These are phyloP conservation scores for Molossus molossus DNA, from an alignment of 2,797 vertebrate species.

Conservation along the genomic window DNA sequence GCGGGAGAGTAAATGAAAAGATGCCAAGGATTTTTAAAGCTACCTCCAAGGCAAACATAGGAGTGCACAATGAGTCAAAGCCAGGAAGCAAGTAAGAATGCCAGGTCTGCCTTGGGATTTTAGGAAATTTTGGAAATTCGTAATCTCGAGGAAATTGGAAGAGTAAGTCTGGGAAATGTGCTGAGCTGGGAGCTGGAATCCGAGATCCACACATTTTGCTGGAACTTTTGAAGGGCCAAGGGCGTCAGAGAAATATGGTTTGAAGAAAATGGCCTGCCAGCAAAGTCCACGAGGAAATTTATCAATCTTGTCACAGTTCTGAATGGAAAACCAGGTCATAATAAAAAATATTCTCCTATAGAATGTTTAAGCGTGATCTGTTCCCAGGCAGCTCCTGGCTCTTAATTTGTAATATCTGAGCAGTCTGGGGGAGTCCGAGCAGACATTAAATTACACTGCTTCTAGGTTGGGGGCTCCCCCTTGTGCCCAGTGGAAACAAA, in stretches of 20 bases:
- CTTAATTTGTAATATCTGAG: not conserved
- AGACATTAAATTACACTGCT: not conserved
- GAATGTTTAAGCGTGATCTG: not conserved
- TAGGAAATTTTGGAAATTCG: not conserved
- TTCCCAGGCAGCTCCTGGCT: not conserved
- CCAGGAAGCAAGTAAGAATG: not conserved
- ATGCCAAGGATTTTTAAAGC: not conserved
- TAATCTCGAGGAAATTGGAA: not conserved
- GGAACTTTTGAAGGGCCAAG: not conserved
- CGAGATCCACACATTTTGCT: not conserved
- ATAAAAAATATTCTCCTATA: conserved; percentile 2
- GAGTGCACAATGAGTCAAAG: not conserved
- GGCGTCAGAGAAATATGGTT: not conserved
- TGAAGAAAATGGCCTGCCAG: not conserved
- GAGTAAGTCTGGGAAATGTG: not conserved
- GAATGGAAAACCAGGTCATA: conserved; percentile 13
- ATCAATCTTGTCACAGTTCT: not conserved
- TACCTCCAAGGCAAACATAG: not conserved
- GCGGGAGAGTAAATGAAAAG: not conserved
- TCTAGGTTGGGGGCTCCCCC: not conserved
- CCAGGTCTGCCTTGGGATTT: not conserved
- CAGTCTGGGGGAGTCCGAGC: not conserved
- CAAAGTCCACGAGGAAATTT: not conserved
- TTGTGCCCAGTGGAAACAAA: not conserved
- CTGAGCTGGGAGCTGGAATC: not conserved